Evolutionary conservation across 1,140 invertebrate species (phyloP).

Genomic region (Bombus consobrinus): DNA sequence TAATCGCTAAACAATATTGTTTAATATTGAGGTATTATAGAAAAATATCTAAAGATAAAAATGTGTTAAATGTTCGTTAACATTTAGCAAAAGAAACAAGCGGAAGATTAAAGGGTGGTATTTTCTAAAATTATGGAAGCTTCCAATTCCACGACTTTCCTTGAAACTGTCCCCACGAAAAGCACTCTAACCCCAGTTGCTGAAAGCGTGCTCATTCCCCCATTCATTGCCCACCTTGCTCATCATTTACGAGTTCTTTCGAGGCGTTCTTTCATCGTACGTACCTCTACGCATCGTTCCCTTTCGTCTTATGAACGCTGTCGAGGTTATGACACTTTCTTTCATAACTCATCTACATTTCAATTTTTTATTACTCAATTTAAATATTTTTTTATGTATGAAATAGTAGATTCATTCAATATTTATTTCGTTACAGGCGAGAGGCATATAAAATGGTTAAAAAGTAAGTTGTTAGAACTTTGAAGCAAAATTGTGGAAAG

Average conservation of each 20-base stretch:
- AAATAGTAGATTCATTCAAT: background rate
- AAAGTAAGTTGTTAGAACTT: background rate
- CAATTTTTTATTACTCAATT: background rate
- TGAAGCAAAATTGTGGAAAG: background rate
- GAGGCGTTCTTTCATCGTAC: conserved; percentile 19
- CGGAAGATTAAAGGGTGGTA: background rate
- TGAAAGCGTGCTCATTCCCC: conserved; percentile 37
- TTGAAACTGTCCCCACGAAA: conserved; percentile 29
- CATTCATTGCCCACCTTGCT: conserved; percentile 22
- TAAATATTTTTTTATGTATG: too few relatives aligned
- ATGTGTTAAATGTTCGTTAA: background rate
- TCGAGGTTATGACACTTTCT: background rate
- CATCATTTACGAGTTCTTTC: conserved; percentile 36
- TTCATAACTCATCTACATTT: background rate
- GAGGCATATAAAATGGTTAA: background rate
- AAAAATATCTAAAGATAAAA: too few relatives aligned
- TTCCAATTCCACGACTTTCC: background rate
- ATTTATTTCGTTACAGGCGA: background rate
- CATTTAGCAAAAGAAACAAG: background rate
- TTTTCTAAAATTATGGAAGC: background rate
- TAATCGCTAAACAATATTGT: too few relatives aligned
- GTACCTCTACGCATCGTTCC: conserved; percentile 2
- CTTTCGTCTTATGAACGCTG: background rate
- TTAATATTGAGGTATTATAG: too few relatives aligned
- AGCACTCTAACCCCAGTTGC: conserved; percentile 6